Evolutionary conservation across 2,888 invertebrate species (phyloP).

Genomic region (Eilema depressum): DNA sequence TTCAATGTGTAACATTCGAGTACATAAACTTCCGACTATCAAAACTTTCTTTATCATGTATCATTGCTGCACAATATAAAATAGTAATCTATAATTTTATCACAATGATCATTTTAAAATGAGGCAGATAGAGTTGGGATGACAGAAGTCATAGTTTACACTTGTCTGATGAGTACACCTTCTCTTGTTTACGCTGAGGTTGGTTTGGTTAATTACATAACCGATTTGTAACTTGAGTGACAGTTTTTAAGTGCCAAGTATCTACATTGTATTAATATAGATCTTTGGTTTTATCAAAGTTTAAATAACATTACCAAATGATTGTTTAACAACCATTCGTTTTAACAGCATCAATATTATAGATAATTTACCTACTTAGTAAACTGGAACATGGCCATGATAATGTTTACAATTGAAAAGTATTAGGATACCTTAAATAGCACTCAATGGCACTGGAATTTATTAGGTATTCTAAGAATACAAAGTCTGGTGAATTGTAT

Average conservation of each 20-base stretch:
- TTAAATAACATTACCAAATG: not conserved
- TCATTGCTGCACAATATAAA: not conserved
- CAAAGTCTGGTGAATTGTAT: not conserved
- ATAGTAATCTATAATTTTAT: not conserved
- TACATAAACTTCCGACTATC: too few species aligned
- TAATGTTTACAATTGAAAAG: constrained; percentile 5
- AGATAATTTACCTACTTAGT: not conserved
- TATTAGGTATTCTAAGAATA: not conserved
- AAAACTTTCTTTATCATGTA: too few species aligned
- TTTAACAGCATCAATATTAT: not conserved
- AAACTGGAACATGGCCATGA: not conserved
- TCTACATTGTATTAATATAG: not conserved
- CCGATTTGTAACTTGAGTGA: too few species aligned
- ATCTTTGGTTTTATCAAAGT: too few species aligned
- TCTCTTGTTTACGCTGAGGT: too few species aligned
- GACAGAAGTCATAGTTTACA: too few species aligned
- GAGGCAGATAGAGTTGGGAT: not conserved
- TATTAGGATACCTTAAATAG: constrained; percentile 26
- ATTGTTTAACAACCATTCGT: not conserved
- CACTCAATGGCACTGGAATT: constrained; percentile 39
- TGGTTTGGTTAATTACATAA: too few species aligned
- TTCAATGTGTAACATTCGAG: too few species aligned
- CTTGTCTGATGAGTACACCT: too few species aligned
- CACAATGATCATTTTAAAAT: not conserved
- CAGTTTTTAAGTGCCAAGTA: too few species aligned